Evolutionary conservation across 1,140 invertebrate genomes (phyloP), one percentile per base, ranked within the genome.

Genomic region (Caenorhabditis latens): DNA sequence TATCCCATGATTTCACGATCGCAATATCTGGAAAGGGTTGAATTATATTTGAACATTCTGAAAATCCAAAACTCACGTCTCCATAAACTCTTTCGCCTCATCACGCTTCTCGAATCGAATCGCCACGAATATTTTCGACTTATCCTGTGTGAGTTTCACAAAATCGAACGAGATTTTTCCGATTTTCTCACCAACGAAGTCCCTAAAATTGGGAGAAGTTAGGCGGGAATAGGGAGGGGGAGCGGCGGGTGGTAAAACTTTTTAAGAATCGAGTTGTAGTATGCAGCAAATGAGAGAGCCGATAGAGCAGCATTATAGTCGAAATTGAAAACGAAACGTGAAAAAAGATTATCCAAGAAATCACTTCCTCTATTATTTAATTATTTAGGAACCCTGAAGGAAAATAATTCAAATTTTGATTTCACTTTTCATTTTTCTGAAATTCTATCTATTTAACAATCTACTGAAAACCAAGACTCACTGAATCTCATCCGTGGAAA

Each of bases 171-270:
- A 82, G 43, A 84, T 50, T 40, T 43, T 43, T 11, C 87, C 87
- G 21, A 88, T 53, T 50, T 88, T 88, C 9, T 88, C 84, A n/a
- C 86, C 87, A 58, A 88, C 79, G 57, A 58, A 88, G 9, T 88
- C 84, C 83, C 87, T 88, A 79, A 82, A 88, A 84, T 0, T 2
- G 2, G n/a, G 1, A 8, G 8, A 40, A 53, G 16, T 53, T 53
- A 53, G 50, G 50, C 50, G 32, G 32, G 32, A 32, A 32, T 32
- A 1, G 0, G 32, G 32, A 32, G 32, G 32, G 32, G 32, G 32
- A 32, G 32, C 32, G 32, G 32, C 32, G 32, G 32, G 1, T 32
- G 32, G 32, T 32, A 32, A 32, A 53, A 53, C 16, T 53, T 50
- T 50, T 50, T 50, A 50, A 8, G 32, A 32, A 32, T 32, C 32